Evolutionary conservation across 2,797 vertebrate genomes (phyloP).

Genomic region (Liasis olivaceus): DNA sequence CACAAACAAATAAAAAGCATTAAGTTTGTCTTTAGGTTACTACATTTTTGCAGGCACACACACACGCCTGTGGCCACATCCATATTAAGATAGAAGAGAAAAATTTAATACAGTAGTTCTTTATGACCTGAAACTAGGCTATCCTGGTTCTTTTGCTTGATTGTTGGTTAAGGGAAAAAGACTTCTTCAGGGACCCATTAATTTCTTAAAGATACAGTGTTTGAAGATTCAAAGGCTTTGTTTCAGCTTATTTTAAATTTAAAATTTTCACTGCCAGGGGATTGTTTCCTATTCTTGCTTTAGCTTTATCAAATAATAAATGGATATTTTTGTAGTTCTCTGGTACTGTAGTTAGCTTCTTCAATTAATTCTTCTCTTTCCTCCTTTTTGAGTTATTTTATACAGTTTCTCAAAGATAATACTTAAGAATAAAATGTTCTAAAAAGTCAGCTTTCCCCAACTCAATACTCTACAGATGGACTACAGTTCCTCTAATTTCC

Average conservation of each 20-base stretch:
- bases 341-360: conserved; percentile 47
- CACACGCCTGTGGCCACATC: background rate
- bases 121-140: conserved; percentile 52
- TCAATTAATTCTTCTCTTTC: conserved; percentile 35
- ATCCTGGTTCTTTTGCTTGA: conserved; percentile 64
- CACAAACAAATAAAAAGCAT: background rate
- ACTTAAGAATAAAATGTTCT: conserved; percentile 25
- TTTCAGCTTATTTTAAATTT: conserved; percentile 82
- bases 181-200: conserved; percentile 81
- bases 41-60: background rate
- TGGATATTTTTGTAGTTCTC: conserved; percentile 74
- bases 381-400: conserved; percentile 33
- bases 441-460: conserved; percentile 23
- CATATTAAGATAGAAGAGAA: background rate
- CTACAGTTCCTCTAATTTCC: background rate
- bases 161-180: conserved; percentile 76
- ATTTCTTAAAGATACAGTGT: conserved; percentile 81
- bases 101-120: background rate
- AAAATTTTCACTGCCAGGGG: conserved; percentile 77
- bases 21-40: background rate
- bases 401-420: conserved; percentile 66
- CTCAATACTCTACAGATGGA: background rate
- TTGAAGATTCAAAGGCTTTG: conserved; percentile 82
- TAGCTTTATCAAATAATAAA: conserved; percentile 77
- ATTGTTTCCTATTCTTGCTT: conserved; percentile 77